Evolutionary conservation across 2,113 vertebrate species (phyloP).

Genomic region (Chrysemys picta): DNA sequence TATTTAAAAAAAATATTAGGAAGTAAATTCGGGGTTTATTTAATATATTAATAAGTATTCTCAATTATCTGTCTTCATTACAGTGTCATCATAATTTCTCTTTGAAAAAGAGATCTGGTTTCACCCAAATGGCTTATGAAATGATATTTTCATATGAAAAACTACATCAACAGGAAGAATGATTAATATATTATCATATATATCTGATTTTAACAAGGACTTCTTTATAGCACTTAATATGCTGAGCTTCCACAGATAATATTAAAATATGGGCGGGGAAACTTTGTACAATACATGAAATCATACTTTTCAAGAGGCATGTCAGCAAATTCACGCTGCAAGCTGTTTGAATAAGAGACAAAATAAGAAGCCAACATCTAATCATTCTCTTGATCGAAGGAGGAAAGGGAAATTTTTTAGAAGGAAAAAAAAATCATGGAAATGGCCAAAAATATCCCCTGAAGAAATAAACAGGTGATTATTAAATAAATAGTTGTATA

Average conservation of each 20-base stretch:
- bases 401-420: background rate
- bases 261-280: background rate
- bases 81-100: background rate
- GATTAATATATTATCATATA: background rate
- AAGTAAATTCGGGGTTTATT: background rate
- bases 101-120: background rate
- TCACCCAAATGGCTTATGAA: background rate
- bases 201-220: background rate
- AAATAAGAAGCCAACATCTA: background rate
- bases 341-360: background rate
- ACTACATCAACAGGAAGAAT: background rate
- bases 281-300: background rate
- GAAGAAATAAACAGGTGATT: background rate
- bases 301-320: background rate
- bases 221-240: background rate
- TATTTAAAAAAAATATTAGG: background rate
- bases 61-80: background rate
- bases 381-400: background rate
- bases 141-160: background rate
- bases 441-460: background rate
- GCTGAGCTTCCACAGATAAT: background rate
- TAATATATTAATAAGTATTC: background rate
- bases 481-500: background rate
- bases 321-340: background rate
- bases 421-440: background rate